Evolutionary conservation across 1,140 invertebrate species (phyloP).

Genomic region (Cydia splendana): DNA sequence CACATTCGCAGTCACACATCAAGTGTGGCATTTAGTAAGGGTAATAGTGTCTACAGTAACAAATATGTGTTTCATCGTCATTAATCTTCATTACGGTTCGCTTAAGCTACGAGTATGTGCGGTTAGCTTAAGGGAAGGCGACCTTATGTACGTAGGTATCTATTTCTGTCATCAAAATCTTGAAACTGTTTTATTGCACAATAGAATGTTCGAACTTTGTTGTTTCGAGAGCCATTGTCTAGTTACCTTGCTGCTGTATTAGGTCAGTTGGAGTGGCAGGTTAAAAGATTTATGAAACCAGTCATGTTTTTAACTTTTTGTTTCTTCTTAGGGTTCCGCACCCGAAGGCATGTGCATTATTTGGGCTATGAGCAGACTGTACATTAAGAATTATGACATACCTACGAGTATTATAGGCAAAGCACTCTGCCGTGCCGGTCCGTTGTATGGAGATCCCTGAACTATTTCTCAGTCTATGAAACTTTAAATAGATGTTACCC

Average conservation of each 20-base stretch:
- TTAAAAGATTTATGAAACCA: too few relatives aligned
- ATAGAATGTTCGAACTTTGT: slow-evolving; percentile 31
- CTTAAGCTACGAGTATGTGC: slow-evolving; percentile 32
- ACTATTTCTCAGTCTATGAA: too few relatives aligned
- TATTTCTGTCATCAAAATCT: slow-evolving; percentile 25
- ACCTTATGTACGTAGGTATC: slow-evolving; percentile 24
- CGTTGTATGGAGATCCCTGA: too few relatives aligned
- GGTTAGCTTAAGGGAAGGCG: slow-evolving; percentile 28
- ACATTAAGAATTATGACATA: too few relatives aligned
- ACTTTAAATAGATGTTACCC: too few relatives aligned
- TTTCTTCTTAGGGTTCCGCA: too few relatives aligned
- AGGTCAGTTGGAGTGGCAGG: too few relatives aligned
- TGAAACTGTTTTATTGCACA: slow-evolving; percentile 29
- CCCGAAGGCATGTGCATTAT: too few relatives aligned
- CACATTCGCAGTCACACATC: not conserved
- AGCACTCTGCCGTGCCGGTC: too few relatives aligned
- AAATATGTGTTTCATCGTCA: slow-evolving; percentile 32
- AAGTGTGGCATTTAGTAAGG: slow-evolving; percentile 30
- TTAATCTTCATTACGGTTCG: slow-evolving; percentile 32
- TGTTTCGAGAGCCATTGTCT: slow-evolving; percentile 18
- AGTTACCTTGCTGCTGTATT: not conserved
- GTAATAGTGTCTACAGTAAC: slow-evolving; percentile 31
- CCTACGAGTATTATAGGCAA: too few relatives aligned
- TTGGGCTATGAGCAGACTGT: too few relatives aligned
- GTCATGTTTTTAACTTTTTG: too few relatives aligned